Percentiles rank a stretch among this genome's conserved stretches.
These are phyloP conservation scores for Portunus trituberculatus DNA, from an alignment of 1,140 invertebrate genomes.

Conservation along the genomic window DNA sequence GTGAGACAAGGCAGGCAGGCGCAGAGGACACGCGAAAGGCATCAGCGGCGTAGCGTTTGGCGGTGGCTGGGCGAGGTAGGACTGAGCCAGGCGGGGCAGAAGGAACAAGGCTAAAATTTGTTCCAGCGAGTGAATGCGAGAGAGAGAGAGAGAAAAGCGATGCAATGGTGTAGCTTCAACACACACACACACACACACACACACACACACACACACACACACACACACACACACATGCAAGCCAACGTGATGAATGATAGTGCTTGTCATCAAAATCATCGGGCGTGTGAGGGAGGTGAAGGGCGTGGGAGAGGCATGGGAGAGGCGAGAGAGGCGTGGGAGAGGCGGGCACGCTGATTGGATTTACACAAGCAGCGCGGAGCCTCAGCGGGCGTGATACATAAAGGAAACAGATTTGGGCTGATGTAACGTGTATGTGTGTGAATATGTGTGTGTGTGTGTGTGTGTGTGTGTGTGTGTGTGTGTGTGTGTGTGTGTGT, in stretches of 20 bases:
- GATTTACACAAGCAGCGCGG: too few relatives aligned
- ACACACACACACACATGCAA: neutral
- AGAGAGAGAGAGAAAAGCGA: neutral
- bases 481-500: neutral
- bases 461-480: constrained; percentile 11
- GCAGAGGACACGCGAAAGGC: neutral
- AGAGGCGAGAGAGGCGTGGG: too few relatives aligned
- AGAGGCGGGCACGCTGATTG: too few relatives aligned
- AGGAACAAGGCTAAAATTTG: too few relatives aligned
- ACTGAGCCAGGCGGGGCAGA: too few relatives aligned
- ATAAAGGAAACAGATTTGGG: too few relatives aligned
- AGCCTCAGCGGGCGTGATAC: too few relatives aligned
- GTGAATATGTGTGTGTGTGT: neutral
- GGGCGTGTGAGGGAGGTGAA: neutral
- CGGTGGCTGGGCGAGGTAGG: neutral
- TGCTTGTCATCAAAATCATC: neutral
- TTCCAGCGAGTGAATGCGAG: too few relatives aligned
- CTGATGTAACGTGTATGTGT: neutral
- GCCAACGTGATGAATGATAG: neutral
- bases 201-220: constrained; percentile 15
- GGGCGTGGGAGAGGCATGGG: too few relatives aligned
- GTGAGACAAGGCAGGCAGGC: neutral
- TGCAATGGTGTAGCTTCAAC: neutral
- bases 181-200: neutral
- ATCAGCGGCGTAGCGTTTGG: neutral